Percentiles rank a stretch among this genome's conserved stretches.
phyloP scores from a whole-genome alignment of 2,888 invertebrate genomes.

The Monochamus alternatus region DNA sequence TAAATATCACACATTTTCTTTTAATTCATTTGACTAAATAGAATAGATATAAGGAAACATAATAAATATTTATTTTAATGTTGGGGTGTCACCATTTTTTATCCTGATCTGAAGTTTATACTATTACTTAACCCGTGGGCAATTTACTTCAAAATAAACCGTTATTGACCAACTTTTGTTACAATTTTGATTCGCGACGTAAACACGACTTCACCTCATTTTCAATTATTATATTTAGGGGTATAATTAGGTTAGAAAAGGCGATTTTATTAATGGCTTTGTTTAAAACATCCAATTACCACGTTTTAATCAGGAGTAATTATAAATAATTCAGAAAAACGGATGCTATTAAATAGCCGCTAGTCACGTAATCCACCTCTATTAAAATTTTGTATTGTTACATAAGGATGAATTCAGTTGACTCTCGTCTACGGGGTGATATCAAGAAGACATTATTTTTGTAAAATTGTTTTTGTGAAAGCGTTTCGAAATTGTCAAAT shows the following conservation, averaged over 20 bases:
- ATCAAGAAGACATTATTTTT: no score
- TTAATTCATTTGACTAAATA: no score
- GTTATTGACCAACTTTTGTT: slow-evolving; percentile 22
- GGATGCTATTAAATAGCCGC: slow-evolving; percentile 10
- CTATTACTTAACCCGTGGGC: no score
- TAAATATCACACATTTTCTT: no score
- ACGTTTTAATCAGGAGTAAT: slow-evolving; percentile 6
- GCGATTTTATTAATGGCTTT: slow-evolving; percentile 18
- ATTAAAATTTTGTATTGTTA: slow-evolving; percentile 1
- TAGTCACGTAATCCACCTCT: slow-evolving; percentile 19
- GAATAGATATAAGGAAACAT: no score
- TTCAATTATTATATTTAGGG: slow-evolving; percentile 18
- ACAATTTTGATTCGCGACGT: neutral
- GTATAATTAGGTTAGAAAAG: slow-evolving; percentile 27
- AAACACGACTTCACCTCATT: slow-evolving; percentile 10
- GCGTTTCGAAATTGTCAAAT: no score
- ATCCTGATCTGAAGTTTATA: no score
- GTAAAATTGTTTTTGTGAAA: no score
- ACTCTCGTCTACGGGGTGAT: neutral
- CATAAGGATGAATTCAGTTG: slow-evolving; percentile 22
- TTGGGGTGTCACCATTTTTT: no score
- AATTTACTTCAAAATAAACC: neutral
- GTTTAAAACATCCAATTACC: slow-evolving; percentile 21
- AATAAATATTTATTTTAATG: no score
- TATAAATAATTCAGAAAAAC: slow-evolving; percentile 24